Evolutionary conservation across 1,140 invertebrate species (phyloP), one percentile per base, ranked within the genome.

Genomic region (Melipona quadrifasciata): DNA sequence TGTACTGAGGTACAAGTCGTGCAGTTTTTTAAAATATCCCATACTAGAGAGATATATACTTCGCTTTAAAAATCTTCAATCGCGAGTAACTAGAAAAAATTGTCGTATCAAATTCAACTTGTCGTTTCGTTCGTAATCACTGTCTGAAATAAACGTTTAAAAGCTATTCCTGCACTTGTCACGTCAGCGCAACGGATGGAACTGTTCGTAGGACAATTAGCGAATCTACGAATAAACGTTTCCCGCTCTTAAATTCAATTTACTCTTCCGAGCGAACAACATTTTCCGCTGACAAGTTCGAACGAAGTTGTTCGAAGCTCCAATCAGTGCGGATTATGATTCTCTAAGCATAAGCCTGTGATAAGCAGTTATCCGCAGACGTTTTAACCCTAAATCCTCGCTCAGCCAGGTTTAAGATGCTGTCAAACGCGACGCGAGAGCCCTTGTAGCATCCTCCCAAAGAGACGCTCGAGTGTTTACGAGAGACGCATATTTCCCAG

Each of bases 381-480:
- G 27, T 47, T 67, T 67, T 55, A 53, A 3, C 11, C 21, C 21
- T 19, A 75, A 75, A 65, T 67, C 47, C 72, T 39, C 31, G 31
- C 27, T 31, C 19, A 76, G 24, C 19, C 6, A 55, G 10, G 34
- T 10, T 47, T 27, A 55, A 57, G 53, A 31, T 31, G 51, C 61
- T 71, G 64, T 67, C 76, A 34, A 61, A 39, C 31, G 21, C 34
- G 65, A 31, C 31, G 39, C 39, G 39, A 80, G 34, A 21, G 76
- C 82, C n/a, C 76, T 79, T 34, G 6, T 27, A 24, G 27, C 31
- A n/a, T 34, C 58, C 34, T 68, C 73, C 31, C 64, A 31, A 27
- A 55, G 57, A 64, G 55, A 47, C 61, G 14, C 68, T 58, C 72
- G 24, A 84, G 53, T 80, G 76, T 84, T 88, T 87, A 85, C 67